These are phyloP conservation scores for Zaprionus africanus DNA, from an alignment of 1,140 invertebrate species.

Conservation along the genomic window DNA sequence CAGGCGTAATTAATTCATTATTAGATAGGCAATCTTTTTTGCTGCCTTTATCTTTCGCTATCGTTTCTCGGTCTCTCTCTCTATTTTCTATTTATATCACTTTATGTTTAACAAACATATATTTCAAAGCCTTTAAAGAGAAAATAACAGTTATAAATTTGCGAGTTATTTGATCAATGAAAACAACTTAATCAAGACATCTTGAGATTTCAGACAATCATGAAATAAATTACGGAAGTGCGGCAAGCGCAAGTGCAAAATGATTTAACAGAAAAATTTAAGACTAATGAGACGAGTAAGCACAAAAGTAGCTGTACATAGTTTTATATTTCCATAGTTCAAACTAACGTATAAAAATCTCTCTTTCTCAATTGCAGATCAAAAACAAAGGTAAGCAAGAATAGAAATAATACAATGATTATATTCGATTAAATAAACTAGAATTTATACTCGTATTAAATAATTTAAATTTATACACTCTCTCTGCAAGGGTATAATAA, in stretches of 20 bases:
- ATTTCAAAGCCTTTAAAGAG: background rate
- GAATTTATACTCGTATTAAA: too few species aligned
- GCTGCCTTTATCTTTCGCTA: background rate
- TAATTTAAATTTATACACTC: too few species aligned
- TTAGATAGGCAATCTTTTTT: conserved; percentile 15
- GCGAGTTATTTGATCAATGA: conserved; percentile 1
- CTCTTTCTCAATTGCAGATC: too few species aligned
- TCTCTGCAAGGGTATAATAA: background rate
- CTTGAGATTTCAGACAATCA: too few species aligned
- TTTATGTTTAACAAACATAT: conserved; percentile 20
- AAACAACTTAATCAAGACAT: background rate
- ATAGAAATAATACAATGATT: background rate
- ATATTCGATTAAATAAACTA: background rate
- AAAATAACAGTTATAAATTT: conserved; percentile 2
- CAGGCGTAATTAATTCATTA: conserved; percentile 37
- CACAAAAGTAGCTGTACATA: background rate
- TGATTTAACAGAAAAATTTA: background rate
- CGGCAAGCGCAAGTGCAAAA: too few species aligned
- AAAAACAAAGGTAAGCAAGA: too few species aligned
- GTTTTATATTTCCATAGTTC: too few species aligned
- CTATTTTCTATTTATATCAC: background rate
- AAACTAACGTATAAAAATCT: too few species aligned
- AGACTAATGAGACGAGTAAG: background rate
- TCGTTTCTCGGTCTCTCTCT: conserved; percentile 2
- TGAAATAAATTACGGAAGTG: too few species aligned